Evolutionary conservation across 2,113 vertebrate genomes (phyloP).

Genomic region (Brachypteracias leptosomus): DNA sequence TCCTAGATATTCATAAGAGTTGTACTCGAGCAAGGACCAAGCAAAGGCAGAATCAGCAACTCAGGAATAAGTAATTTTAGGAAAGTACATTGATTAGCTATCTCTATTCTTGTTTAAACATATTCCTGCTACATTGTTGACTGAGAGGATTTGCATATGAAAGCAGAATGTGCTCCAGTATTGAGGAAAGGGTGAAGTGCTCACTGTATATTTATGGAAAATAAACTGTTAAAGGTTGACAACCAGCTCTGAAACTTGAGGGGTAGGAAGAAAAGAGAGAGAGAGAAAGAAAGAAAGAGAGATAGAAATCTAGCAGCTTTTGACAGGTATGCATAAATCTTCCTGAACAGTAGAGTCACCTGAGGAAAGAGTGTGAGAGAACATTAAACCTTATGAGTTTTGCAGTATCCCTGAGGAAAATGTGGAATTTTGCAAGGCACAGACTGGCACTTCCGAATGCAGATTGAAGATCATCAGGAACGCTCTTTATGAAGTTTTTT

Average conservation of each 20-base stretch:
- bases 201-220: constrained; percentile 60
- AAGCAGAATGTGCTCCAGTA: constrained; percentile 13
- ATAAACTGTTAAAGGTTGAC: constrained; percentile 52
- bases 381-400: constrained; percentile 38
- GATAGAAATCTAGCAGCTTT: constrained; percentile 33
- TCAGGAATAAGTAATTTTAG: constrained; percentile 16
- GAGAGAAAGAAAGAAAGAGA: not conserved
- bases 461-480: not conserved
- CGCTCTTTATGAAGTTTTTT: not conserved
- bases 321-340: constrained; percentile 57
- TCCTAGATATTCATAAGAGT: not conserved
- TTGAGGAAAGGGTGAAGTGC: not conserved
- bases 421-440: not conserved
- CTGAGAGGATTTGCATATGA: constrained; percentile 58
- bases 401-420: not conserved
- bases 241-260: constrained; percentile 23
- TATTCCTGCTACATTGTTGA: constrained; percentile 41
- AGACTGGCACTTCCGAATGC: not conserved
- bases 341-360: constrained; percentile 47
- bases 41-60: constrained; percentile 37
- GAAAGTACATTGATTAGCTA: constrained; percentile 47
- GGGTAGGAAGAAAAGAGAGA: not conserved
- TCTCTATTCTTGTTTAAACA: constrained; percentile 53
- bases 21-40: not conserved
- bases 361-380: constrained; percentile 32